These are phyloP conservation scores for Ypsolopha sequella DNA, from an alignment of 2,888 invertebrate species.

Conservation along the genomic window DNA sequence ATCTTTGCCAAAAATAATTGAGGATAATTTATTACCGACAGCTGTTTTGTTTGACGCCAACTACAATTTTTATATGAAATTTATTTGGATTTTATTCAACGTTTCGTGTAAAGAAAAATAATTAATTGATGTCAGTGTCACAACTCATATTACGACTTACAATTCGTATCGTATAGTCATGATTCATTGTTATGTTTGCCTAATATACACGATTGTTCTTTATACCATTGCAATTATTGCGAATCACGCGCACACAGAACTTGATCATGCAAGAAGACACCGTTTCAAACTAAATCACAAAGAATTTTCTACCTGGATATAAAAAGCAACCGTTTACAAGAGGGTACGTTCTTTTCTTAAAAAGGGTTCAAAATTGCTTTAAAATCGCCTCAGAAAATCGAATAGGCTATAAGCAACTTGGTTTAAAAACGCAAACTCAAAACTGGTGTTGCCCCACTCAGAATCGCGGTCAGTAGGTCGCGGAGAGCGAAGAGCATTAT, in stretches of 20 bases:
- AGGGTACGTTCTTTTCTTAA: background rate
- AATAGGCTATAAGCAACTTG: background rate
- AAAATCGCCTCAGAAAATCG: too few species aligned
- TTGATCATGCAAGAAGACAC: background rate
- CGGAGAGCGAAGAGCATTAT: slow-evolving; percentile 47
- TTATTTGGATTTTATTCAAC: background rate
- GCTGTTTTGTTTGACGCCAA: too few species aligned
- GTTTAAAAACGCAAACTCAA: slow-evolving; percentile 1
- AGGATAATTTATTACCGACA: too few species aligned
- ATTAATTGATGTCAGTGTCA: background rate
- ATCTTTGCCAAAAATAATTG: too few species aligned
- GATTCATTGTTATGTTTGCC: background rate
- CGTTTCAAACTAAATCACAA: background rate
- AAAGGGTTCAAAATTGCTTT: background rate
- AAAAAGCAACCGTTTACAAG: background rate
- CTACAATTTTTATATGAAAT: too few species aligned
- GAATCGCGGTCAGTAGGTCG: slow-evolving; percentile 62
- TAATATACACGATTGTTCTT: background rate
- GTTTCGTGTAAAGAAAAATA: background rate
- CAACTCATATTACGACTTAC: background rate
- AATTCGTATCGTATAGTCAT: background rate
- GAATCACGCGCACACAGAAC: background rate
- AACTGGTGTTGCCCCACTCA: slow-evolving; percentile 38
- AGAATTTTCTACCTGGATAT: background rate
- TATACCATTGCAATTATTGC: background rate